Percentiles rank a stretch among this genome's conserved stretches.
Conservation (phyloP, 2,888 invertebrate species). For the Geophilus truncorum region DNA sequence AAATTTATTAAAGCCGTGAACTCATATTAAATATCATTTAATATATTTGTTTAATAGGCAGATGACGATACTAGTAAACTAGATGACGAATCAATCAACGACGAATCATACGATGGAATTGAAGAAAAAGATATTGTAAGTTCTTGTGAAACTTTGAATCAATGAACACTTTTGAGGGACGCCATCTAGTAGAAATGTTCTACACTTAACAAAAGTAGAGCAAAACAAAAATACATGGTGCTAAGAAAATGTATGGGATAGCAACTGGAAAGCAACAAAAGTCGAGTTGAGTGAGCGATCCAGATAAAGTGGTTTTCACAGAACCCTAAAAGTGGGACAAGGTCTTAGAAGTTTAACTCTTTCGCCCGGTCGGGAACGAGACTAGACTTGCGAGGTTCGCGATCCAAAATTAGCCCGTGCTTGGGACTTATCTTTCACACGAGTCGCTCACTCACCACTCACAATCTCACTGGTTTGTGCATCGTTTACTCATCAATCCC, state of each 20-base stretch:
- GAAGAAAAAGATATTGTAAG: background rate
- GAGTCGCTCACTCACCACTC: background rate
- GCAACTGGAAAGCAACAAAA: no score
- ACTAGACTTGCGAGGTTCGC: background rate
- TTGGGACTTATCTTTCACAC: background rate
- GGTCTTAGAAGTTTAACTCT: background rate
- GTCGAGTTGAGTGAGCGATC: no score
- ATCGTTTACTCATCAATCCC: background rate
- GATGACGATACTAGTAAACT: background rate
- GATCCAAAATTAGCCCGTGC: background rate
- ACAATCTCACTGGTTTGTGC: background rate
- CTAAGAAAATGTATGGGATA: no score
- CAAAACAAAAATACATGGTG: no score
- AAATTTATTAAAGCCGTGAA: no score
- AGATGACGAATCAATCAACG: background rate
- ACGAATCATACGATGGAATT: background rate
- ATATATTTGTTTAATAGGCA: background rate
- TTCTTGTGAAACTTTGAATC: background rate
- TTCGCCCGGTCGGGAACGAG: background rate
- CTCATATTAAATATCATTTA: no score
- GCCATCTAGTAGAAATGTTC: no score
- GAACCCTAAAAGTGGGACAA: background rate
- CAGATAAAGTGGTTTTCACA: no score
- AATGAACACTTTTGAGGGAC: no score
- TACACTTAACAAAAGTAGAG: no score